Evolutionary conservation across 2,888 invertebrate species (phyloP), one percentile per base, ranked within the genome.

Genomic region (Nysson spinosus): DNA sequence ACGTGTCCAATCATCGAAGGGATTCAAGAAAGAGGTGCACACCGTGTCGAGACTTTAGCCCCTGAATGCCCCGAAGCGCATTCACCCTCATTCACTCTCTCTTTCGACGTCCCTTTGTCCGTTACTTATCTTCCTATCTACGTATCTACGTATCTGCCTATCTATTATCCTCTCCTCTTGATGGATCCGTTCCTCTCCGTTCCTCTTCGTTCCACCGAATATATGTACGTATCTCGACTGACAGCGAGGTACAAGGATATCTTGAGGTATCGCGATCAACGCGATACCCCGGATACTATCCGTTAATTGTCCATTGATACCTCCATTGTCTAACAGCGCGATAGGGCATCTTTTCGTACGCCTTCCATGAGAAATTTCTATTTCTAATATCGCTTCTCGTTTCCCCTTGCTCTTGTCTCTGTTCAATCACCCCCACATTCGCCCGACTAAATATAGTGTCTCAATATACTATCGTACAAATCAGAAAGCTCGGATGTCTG

Each of bases 1-100:
- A 78, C 79, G 72, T 75, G 79, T 77, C 78, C 77, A 79, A 78
- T 78, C 78, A 79, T 79, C 77, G 69, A 42, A 50, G 37, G 50
- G 64, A 40, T 55, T n/a, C n/a, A n/a, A n/a, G n/a, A n/a, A n/a
- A 47, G 61, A 51, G 61, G 67, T 56, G 24, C 58, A 56, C 65
- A 43, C 17, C 66, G 46, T 51, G 69, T 58, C 69, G 54, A 60
- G 69, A 43, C 54, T 52, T 64, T 61, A 34, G 20, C 47, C 63
- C 42, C 51, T 51, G 55, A 58, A 69, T 61, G 61, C 55, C 74
- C 66, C 43, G 54, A 39, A 52, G 72, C 55, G 22, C 26, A 12
- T 44, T 19, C 42, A 43, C 35, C 44, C 34, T 17, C 32, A 39
- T 43, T 28, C 67, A 6, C 42, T 34, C 32, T 34, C 37, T 43